Evolutionary conservation across 2,113 vertebrate genomes (phyloP).

Genomic region (Deroptyus accipitrinus): DNA sequence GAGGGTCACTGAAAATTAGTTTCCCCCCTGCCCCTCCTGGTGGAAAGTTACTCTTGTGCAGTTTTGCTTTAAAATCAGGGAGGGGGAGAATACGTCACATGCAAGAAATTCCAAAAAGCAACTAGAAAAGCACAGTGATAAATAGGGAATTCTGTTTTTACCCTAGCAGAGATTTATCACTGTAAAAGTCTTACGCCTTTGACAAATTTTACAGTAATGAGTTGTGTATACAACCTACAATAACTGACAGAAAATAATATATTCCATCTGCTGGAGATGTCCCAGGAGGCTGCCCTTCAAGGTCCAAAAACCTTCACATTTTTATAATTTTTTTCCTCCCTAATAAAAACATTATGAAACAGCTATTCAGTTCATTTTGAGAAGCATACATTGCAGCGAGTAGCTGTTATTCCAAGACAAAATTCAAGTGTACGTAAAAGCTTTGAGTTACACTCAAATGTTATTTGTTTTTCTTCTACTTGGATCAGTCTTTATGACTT

Average conservation of each 20-base stretch:
- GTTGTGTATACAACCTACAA: conserved; percentile 71
- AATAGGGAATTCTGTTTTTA: background rate
- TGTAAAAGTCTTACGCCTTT: conserved; percentile 55
- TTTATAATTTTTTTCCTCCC: background rate
- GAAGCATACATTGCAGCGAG: background rate
- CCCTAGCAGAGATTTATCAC: conserved; percentile 55
- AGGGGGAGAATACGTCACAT: background rate
- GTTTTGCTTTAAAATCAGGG: background rate
- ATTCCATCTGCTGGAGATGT: conserved; percentile 72
- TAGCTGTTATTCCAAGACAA: background rate
- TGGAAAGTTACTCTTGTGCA: background rate
- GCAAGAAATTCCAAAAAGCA: background rate
- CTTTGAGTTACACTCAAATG: background rate
- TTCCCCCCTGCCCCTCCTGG: accelerated
- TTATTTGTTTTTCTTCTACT: background rate
- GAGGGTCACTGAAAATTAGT: background rate
- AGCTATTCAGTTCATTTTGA: background rate
- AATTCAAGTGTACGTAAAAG: background rate
- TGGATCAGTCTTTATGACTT: background rate
- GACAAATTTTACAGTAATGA: conserved; percentile 74
- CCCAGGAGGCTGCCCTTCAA: conserved; percentile 70
- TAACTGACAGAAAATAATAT: conserved; percentile 71
- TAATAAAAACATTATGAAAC: background rate
- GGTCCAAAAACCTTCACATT: conserved; percentile 24
- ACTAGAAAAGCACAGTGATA: background rate